Conservation (phyloP, 2,888 invertebrate genomes). For the Caenorhabditis uteleia region DNA sequence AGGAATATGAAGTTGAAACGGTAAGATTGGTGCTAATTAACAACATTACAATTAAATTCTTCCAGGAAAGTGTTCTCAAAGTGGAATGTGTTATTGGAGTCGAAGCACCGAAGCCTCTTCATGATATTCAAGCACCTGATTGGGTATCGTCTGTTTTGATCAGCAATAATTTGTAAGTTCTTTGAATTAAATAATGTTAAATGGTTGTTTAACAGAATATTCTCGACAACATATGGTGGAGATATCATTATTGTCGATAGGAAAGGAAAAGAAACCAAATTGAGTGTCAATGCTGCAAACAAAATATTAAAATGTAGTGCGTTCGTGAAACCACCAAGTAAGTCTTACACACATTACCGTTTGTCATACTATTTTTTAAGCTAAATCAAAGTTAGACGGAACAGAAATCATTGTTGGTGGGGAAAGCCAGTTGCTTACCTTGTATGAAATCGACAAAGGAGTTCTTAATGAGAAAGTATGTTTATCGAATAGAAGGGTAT, state of each 20-base stretch:
- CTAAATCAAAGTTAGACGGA: conserved; percentile 25
- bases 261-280: conserved; percentile 42
- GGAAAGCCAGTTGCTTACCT: conserved; percentile 57
- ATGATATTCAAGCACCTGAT: conserved; percentile 91
- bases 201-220: conserved; percentile 47
- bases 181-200: conserved; percentile 1
- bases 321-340: conserved; percentile 36
- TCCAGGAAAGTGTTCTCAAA: conserved; percentile 81
- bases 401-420: conserved; percentile 49
- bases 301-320: conserved; percentile 38
- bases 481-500: neutral
- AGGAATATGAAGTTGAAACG: conserved; percentile 53
- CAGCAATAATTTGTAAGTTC: conserved; percentile 51
- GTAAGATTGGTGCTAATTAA: conserved; percentile 11
- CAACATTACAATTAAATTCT: neutral
- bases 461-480: conserved; percentile 22
- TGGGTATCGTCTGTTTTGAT: conserved; percentile 86
- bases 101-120: conserved; percentile 89
- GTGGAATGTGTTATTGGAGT: conserved; percentile 89
- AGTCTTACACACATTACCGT: conserved; percentile 34
- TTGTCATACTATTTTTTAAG: conserved; percentile 23
- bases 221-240: conserved; percentile 64
- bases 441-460: conserved; percentile 41
- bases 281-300: conserved; percentile 24
- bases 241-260: conserved; percentile 57